These are phyloP conservation scores for Leptogaster cylindrica DNA, from an alignment of 2,888 invertebrate species.

Conservation along the genomic window DNA sequence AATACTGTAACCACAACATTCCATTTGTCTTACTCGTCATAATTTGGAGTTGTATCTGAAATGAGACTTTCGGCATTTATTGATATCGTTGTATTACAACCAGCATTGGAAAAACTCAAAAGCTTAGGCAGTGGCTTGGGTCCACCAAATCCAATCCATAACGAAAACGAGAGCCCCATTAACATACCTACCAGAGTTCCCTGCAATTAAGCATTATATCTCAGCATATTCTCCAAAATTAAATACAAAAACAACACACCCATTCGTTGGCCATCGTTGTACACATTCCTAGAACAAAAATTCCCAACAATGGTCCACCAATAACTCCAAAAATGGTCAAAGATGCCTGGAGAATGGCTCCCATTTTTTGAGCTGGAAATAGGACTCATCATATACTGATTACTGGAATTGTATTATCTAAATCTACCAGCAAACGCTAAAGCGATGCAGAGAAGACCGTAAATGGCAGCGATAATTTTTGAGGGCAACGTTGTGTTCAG, in stretches of 20 bases:
- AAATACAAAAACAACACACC: slow-evolving; percentile 60
- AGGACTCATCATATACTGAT: neutral
- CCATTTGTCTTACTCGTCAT: too few species aligned
- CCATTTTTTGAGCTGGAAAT: slow-evolving; percentile 73
- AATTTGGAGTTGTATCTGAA: too few species aligned
- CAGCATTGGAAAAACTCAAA: slow-evolving; percentile 67
- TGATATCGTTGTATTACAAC: slow-evolving; percentile 62
- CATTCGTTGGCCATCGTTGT: slow-evolving; percentile 74
- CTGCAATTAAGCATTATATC: slow-evolving; percentile 55
- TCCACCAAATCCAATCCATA: slow-evolving; percentile 87
- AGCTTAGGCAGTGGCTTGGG: slow-evolving; percentile 70
- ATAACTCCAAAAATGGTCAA: slow-evolving; percentile 86
- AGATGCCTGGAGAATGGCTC: slow-evolving; percentile 86
- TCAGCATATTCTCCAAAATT: neutral
- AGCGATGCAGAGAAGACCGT: slow-evolving; percentile 78
- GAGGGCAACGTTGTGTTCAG: slow-evolving; percentile 64
- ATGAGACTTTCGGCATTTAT: too few species aligned
- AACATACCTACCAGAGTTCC: slow-evolving; percentile 74
- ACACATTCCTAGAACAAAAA: slow-evolving; percentile 87
- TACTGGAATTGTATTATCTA: slow-evolving; percentile 57
- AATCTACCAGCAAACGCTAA: slow-evolving; percentile 79
- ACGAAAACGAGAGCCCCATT: slow-evolving; percentile 70
- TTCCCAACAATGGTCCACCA: slow-evolving; percentile 84
- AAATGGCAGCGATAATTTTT: slow-evolving; percentile 73
- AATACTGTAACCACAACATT: neutral